Conservation (phyloP, 2,888 invertebrate species). For the Tenthredo distinguenda region DNA sequence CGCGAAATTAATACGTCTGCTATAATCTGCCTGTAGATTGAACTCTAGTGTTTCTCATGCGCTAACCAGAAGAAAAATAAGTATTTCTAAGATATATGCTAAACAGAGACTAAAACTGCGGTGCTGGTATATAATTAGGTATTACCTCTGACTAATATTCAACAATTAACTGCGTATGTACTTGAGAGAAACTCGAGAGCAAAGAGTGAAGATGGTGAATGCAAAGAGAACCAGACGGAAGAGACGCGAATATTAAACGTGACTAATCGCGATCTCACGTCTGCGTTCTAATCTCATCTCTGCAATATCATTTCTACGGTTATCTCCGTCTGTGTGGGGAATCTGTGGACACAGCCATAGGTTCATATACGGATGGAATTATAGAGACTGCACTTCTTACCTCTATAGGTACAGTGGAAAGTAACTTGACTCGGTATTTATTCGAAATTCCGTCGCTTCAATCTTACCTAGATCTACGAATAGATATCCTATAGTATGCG, state of each 20-base stretch:
- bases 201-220: neutral
- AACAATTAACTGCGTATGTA: neutral
- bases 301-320: slow-evolving; percentile 6
- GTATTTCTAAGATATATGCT: neutral
- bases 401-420: neutral
- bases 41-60: neutral
- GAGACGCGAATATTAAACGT: neutral
- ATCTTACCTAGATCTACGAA: slow-evolving; percentile 1
- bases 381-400: neutral
- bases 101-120: neutral
- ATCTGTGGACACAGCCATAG: neutral
- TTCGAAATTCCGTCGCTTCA: slow-evolving; percentile 41
- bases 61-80: neutral
- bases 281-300: neutral
- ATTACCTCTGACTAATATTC: neutral
- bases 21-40: neutral
- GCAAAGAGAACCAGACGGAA: neutral
- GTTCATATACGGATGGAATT: neutral
- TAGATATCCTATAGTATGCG: neutral
- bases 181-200: neutral
- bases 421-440: slow-evolving; percentile 24
- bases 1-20: neutral
- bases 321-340: neutral
- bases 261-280: neutral
- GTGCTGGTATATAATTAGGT: neutral